Evolutionary conservation across 2,888 invertebrate species (phyloP).

Genomic region (Noctua pronuba): DNA sequence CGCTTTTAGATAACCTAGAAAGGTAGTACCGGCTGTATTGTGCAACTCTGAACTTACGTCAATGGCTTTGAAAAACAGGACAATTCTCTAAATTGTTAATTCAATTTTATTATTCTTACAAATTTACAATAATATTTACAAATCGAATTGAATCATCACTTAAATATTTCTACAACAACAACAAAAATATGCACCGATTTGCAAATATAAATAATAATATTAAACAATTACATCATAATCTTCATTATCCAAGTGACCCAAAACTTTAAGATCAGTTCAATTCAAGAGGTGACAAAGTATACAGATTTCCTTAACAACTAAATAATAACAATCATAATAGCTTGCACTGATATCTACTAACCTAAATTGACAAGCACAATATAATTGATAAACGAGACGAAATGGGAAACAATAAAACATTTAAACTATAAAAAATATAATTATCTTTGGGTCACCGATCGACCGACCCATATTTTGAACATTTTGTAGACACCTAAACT

Average conservation of each 20-base stretch:
- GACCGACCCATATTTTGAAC: constrained; percentile 78
- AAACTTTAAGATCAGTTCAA: constrained; percentile 30
- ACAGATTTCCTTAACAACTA: constrained; percentile 62
- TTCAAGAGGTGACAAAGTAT: constrained; percentile 49
- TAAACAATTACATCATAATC: constrained; percentile 19
- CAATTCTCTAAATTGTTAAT: not conserved
- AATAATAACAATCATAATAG: constrained; percentile 67
- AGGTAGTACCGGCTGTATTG: constrained; percentile 2
- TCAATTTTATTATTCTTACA: not conserved
- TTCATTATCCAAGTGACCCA: not conserved
- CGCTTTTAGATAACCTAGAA: constrained; percentile 6
- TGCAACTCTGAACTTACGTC: not conserved
- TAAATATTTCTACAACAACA: not conserved
- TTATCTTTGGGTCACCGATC: constrained; percentile 83
- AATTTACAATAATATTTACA: not conserved
- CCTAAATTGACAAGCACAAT: constrained; percentile 81
- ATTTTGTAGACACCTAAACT: constrained; percentile 65
- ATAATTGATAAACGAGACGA: constrained; percentile 79
- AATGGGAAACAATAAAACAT: constrained; percentile 84
- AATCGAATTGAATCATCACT: not conserved
- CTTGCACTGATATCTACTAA: constrained; percentile 79
- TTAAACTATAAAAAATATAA: constrained; percentile 77
- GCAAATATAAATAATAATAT: constrained; percentile 7
- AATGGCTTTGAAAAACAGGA: constrained; percentile 4
- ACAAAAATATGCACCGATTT: not conserved